phyloP scores from a whole-genome alignment of 23 tunicate genomes.

The Halocynthia roretzi region DNA sequence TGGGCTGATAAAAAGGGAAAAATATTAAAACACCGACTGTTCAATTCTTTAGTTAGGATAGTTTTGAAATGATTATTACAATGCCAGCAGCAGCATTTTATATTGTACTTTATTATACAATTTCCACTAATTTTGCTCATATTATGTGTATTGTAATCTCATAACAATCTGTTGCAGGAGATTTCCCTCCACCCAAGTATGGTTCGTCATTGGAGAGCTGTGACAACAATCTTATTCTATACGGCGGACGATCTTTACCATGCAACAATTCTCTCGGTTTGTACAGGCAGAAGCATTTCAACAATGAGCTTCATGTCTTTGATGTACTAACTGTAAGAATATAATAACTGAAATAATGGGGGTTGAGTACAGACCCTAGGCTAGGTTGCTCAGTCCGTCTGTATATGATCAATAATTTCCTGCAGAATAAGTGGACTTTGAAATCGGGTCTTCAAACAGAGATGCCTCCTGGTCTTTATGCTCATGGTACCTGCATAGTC shows the following conservation, averaged over 20 bases:
- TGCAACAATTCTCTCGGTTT: slow-evolving; percentile 35
- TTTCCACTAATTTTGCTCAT: no score
- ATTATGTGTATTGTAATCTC: no score
- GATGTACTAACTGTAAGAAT: slow-evolving; percentile 18
- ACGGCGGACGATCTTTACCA: slow-evolving; percentile 55
- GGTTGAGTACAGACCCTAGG: no score
- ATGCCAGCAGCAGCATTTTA: no score
- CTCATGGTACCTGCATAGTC: slow-evolving; percentile 39
- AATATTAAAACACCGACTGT: no score
- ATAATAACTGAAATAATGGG: no score
- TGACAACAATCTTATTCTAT: slow-evolving; percentile 36
- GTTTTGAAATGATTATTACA: no score
- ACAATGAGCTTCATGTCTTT: slow-evolving; percentile 59
- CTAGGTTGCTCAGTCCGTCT: no score
- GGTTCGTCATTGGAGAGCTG: slow-evolving; percentile 38
- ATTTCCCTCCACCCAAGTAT: slow-evolving; percentile 47
- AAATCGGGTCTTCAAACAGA: slow-evolving; percentile 40
- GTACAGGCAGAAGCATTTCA: slow-evolving; percentile 19
- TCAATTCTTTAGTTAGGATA: no score
- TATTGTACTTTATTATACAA: no score
- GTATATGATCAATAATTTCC: no score
- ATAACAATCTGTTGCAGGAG: slow-evolving; percentile 24
- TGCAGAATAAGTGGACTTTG: slow-evolving; percentile 29
- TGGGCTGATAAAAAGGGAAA: no score
- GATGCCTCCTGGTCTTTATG: slow-evolving; percentile 44